Evolutionary conservation across 2,888 invertebrate genomes (phyloP).

Genomic region (Carpatolechia fugitivella): DNA sequence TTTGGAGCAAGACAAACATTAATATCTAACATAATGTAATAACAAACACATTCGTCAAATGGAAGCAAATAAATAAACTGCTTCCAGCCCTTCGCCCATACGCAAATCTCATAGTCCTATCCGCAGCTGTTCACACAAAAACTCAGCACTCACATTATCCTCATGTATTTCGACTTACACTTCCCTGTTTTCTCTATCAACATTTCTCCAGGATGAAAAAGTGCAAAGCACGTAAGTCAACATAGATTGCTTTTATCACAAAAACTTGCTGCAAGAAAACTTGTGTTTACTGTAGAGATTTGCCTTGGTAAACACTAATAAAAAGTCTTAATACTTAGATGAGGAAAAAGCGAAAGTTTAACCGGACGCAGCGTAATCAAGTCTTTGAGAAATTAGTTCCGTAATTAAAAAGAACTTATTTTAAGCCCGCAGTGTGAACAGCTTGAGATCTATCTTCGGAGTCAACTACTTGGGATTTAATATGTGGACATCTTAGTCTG

Average conservation of each 20-base stretch:
- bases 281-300: constrained; percentile 50
- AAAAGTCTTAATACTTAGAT: constrained; percentile 53
- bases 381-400: constrained; percentile 54
- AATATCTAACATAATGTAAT: too few species aligned
- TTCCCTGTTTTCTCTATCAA: not conserved
- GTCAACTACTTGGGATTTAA: too few species aligned
- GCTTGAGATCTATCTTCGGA: not conserved
- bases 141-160: too few species aligned
- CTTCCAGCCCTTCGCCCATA: too few species aligned
- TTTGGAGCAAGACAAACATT: too few species aligned
- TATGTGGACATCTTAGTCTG: too few species aligned
- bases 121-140: too few species aligned
- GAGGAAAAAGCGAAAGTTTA: constrained; percentile 46
- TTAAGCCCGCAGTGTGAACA: not conserved
- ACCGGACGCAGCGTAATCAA: constrained; percentile 50
- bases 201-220: not conserved
- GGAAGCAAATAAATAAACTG: too few species aligned
- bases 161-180: not conserved
- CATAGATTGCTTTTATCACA: constrained; percentile 12
- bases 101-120: too few species aligned
- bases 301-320: constrained; percentile 49
- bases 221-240: constrained; percentile 3
- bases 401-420: constrained; percentile 48
- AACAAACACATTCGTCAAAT: too few species aligned
- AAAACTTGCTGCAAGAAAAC: constrained; percentile 14